Conservation (phyloP, 2,888 invertebrate genomes). For the Erebia aethiops region DNA sequence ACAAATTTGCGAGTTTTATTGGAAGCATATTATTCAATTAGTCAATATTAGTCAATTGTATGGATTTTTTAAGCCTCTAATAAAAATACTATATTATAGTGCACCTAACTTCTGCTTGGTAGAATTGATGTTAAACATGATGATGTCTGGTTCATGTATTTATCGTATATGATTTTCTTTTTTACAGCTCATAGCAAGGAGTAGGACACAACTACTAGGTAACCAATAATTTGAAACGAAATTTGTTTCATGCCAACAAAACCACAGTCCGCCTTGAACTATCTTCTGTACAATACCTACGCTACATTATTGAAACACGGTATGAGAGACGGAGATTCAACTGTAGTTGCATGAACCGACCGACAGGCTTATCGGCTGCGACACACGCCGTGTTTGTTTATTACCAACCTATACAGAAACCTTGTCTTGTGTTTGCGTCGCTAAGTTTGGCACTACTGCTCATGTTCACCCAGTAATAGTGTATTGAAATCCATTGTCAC, state of each 20-base stretch:
- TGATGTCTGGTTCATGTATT: too few relatives aligned
- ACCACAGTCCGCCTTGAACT: conserved; percentile 11
- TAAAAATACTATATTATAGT: too few relatives aligned
- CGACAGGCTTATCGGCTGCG: conserved; percentile 70
- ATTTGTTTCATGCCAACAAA: background rate
- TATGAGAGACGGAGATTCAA: conserved; percentile 38
- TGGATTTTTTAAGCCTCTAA: too few relatives aligned
- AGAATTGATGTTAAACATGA: too few relatives aligned
- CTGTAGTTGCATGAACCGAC: conserved; percentile 45
- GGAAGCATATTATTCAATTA: too few relatives aligned
- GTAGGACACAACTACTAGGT: background rate
- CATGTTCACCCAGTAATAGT: conserved; percentile 6
- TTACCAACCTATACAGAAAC: conserved; percentile 61
- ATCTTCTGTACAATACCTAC: conserved; percentile 10
- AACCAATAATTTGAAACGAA: background rate
- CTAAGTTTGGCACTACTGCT: conserved; percentile 19
- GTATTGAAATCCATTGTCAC: background rate
- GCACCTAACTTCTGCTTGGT: too few relatives aligned
- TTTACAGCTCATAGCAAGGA: too few relatives aligned
- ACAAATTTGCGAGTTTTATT: too few relatives aligned
- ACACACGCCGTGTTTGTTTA: conserved; percentile 80
- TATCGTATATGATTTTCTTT: too few relatives aligned
- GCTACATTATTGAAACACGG: conserved; percentile 16
- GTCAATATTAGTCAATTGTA: too few relatives aligned
- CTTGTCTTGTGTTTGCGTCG: conserved; percentile 45